A percentile compares a stretch with the other conserved stretches of the same genome.
phyloP scores from a whole-genome alignment of 2,888 invertebrate species.

The Geotrupes spiniger region DNA sequence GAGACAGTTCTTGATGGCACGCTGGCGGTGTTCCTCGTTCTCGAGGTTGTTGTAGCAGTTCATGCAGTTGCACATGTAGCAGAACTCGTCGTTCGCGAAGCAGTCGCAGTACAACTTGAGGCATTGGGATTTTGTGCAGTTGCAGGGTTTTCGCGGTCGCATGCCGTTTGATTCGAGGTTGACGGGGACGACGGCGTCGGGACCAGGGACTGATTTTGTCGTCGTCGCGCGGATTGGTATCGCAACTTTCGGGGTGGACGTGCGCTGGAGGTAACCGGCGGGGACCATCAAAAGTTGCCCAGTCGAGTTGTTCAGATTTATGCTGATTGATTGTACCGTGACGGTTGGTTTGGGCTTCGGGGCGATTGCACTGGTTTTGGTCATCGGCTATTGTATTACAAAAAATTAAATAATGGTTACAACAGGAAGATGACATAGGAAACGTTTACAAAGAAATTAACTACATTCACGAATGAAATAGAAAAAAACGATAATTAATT shows the following conservation, averaged over 20 bases:
- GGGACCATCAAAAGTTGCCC: conserved; percentile 59
- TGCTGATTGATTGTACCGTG: conserved; percentile 20
- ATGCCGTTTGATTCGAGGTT: conserved; percentile 47
- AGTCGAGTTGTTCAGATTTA: conserved; percentile 33
- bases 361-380: conserved; percentile 18
- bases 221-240: conserved; percentile 35
- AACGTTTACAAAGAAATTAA: too few species aligned
- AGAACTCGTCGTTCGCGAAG: conserved; percentile 99
- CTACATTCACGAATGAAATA: too few species aligned
- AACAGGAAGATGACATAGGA: too few species aligned
- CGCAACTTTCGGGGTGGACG: conserved; percentile 39
- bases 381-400: conserved; percentile 16
- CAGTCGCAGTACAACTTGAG: conserved; percentile 98
- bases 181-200: conserved; percentile 23
- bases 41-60: conserved; percentile 96
- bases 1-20: conserved; percentile 90
- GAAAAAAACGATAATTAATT: too few species aligned
- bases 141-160: conserved; percentile 90
- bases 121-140: conserved; percentile 98
- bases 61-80: conserved; percentile 95
- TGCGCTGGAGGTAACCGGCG: conserved; percentile 56
- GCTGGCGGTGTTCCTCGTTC: conserved; percentile 90
- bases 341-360: conserved; percentile 21
- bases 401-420: not conserved
- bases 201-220: conserved; percentile 16